Evolutionary conservation across 1,140 invertebrate species (phyloP), one percentile per base, ranked within the genome.

Genomic region (Pectinophora gossypiella): DNA sequence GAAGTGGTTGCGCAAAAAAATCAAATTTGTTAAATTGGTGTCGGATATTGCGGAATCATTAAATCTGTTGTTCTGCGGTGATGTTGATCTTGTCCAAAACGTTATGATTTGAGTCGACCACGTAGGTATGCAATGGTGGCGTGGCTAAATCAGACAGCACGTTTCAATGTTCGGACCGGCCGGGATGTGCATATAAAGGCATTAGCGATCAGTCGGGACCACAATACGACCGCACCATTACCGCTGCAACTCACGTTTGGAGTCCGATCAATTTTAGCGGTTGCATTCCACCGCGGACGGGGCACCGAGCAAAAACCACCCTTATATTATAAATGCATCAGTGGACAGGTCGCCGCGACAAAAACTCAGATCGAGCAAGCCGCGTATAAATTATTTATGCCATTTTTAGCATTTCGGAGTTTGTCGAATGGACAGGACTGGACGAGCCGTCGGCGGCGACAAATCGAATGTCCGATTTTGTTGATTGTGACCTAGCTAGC

Each of bases 241-340:
- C 72, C 56, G n/a, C 71, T 72, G 56, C 76, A 73, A 57, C 73
- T 81, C 78, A 83, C 79, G 76, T 83, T 80, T 76, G 68, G 72
- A 79, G 81, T 80, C 74, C 79, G 82, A 84, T 84, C 82, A 83
- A 81, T 84, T 84, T 81, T 84, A 86, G 80, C 82, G 80, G 78
- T 82, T 74, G 74, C 83, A 86, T 86, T 86, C 83, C 83, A 63
- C 65, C 62, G 74, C 68, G 68, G 70, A 58, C 69, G 61, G 63
- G 73, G 60, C 64, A 81, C 77, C 65, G 51, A 70, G 78, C 80
- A 85, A 85, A 85, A 86, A 84, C 78, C 78, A 82, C 82, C 82
- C 82, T 86, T 84, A 83, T 86, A 86, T 86, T 86, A 86, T 86
- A 86, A 86, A 86, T 86, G 83, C 83, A 86, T 86, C 83, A 82